Evolutionary conservation across 2,888 invertebrate genomes (phyloP).

Genomic region (Liodrosophila aerea): DNA sequence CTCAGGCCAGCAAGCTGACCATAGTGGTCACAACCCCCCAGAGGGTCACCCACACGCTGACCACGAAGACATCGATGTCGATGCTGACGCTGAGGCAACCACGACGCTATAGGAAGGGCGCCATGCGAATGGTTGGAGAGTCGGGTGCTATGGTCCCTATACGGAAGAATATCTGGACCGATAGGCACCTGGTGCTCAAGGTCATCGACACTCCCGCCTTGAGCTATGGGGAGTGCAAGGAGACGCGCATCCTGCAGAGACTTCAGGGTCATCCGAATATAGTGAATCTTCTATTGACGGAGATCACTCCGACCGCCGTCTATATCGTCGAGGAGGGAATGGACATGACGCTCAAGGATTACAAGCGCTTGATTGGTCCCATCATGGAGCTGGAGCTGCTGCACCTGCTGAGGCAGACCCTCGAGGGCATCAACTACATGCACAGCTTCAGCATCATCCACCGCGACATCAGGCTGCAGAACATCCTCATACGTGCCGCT

Average conservation of each 20-base stretch:
- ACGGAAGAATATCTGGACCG: too few species aligned
- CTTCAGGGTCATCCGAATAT: conserved; percentile 10
- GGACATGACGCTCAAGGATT: conserved; percentile 10
- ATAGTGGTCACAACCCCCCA: too few species aligned
- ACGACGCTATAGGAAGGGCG: too few species aligned
- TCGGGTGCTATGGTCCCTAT: too few species aligned
- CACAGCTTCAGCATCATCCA: conserved; percentile 1
- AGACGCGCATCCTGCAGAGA: background rate
- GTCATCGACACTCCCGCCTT: too few species aligned
- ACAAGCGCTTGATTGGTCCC: background rate
- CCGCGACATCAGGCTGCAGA: conserved; percentile 9
- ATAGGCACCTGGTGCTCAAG: too few species aligned
- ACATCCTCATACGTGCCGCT: conserved; percentile 1
- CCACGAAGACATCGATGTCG: too few species aligned
- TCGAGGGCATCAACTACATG: background rate
- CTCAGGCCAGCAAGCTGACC: too few species aligned
- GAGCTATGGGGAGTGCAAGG: background rate
- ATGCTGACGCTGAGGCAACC: too few species aligned
- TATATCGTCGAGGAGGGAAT: conserved; percentile 10
- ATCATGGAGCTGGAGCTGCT: background rate
- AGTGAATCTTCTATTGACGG: background rate
- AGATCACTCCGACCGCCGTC: background rate
- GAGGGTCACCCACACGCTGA: too few species aligned
- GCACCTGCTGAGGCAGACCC: background rate
- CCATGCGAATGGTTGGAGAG: too few species aligned